Percentiles rank a stretch among this genome's conserved stretches.
phyloP scores from a whole-genome alignment of 2,888 invertebrate genomes.

The Drosophila neonasuta region DNA sequence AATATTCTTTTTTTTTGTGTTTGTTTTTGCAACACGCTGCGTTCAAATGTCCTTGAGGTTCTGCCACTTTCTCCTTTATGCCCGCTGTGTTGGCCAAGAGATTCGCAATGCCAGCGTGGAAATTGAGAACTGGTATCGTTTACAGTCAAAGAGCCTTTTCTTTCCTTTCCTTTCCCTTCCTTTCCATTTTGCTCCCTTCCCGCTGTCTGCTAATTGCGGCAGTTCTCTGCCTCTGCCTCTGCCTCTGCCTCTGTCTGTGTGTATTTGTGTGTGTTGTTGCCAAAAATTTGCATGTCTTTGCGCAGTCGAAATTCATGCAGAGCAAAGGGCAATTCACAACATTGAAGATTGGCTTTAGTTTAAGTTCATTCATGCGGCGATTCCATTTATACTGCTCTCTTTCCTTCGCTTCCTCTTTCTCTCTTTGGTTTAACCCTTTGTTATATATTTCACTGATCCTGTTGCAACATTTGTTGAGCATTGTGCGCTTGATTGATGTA shows the following conservation, averaged over 20 bases:
- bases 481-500: slow-evolving; percentile 41
- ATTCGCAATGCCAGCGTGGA: slow-evolving; percentile 55
- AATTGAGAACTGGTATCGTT: slow-evolving; percentile 53
- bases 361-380: slow-evolving; percentile 51
- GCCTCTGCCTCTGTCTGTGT: slow-evolving; percentile 10
- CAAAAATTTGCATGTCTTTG: slow-evolving; percentile 70
- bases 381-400: slow-evolving; percentile 20
- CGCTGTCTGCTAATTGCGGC: slow-evolving; percentile 57
- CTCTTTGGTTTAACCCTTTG: slow-evolving; percentile 48
- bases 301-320: slow-evolving; percentile 26
- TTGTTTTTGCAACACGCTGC: slow-evolving; percentile 50
- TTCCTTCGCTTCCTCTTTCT: slow-evolving; percentile 2
- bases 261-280: slow-evolving; percentile 24
- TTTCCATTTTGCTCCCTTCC: slow-evolving; percentile 20
- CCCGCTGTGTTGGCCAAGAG: slow-evolving; percentile 52
- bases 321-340: slow-evolving; percentile 20
- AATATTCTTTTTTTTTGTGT: slow-evolving; percentile 10
- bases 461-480: slow-evolving; percentile 31
- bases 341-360: slow-evolving; percentile 48
- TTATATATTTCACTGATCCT: slow-evolving; percentile 37
- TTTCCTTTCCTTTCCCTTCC: neutral
- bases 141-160: slow-evolving; percentile 35
- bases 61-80: slow-evolving; percentile 59
- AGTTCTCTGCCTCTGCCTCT: neutral
- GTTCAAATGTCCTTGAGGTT: slow-evolving; percentile 50